Evolutionary conservation across 2,888 invertebrate species (phyloP), one percentile per base, ranked within the genome.

Genomic region (Camptogramma bilineatum): DNA sequence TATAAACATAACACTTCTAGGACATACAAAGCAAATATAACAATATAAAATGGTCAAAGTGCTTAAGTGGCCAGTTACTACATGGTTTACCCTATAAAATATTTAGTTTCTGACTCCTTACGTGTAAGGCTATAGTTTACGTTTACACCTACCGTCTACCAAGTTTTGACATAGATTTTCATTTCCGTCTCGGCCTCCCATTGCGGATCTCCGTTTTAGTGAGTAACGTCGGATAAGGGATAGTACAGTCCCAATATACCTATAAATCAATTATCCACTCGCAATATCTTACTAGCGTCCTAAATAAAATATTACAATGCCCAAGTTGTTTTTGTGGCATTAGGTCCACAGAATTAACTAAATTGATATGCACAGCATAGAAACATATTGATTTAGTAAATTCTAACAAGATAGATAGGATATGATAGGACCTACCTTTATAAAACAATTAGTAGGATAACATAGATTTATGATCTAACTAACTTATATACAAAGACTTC

Each of bases 181-280:
- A 82, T 84, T 81, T 83, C 81, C 79, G 73, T 73, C 69, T 77
- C 75, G 75, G 62, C 71, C 74, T 73, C 76, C 79, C 80, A 73
- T 76, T 80, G 84, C 81, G 81, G 79, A 78, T 81, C 77, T 83
- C 81, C 85, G 84, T 82, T 85, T 87, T 82, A 82, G 83, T 88
- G 82, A 88, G 78, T 88, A 87, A 89, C 87, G 87, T 80, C 80
- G 77, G 78, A 78, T 79, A 78, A 76, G 85, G 85, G 86, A 84
- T 83, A 81, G 78, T 80, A 77, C 77, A 76, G 79, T 84, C 87
- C 87, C 88, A 76, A 83, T 83, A 81, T 86, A 79, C 82, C 81
- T 79, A 88, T 89, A 90, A 87, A 90, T 90, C 87, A 87, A 84
- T 85, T 84, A 86, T 82, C 80, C 80, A 76, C 78, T 73, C 74